Evolutionary conservation across 2,888 invertebrate species (phyloP).

Genomic region (Mesochorus sp.): DNA sequence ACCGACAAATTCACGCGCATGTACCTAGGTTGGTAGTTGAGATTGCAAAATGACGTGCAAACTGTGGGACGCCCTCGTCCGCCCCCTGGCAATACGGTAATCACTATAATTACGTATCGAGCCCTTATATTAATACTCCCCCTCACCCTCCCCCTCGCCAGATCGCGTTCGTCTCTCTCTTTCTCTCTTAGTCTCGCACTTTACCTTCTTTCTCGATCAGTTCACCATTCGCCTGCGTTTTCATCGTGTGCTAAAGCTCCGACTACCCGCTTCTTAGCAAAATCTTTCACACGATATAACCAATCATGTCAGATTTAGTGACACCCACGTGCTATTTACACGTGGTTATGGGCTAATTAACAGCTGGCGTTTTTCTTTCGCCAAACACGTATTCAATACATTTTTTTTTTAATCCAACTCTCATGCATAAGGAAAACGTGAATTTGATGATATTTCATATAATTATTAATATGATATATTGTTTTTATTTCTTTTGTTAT

Average conservation of each 20-base stretch:
- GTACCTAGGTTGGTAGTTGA: slow-evolving; percentile 76
- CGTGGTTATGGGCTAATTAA: slow-evolving; percentile 64
- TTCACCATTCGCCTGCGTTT: slow-evolving; percentile 60
- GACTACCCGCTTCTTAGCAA: slow-evolving; percentile 62
- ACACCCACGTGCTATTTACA: slow-evolving; percentile 63
- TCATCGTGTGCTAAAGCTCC: slow-evolving; percentile 65
- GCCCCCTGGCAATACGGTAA: slow-evolving; percentile 82
- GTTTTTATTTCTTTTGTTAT: too few relatives aligned
- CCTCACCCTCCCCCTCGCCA: slow-evolving; percentile 67
- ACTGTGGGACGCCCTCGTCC: slow-evolving; percentile 81
- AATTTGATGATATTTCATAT: neutral
- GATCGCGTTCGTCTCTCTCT: slow-evolving; percentile 75
- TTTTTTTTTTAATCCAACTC: neutral
- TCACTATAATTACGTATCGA: slow-evolving; percentile 82
- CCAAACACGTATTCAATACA: neutral
- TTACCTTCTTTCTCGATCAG: slow-evolving; percentile 55
- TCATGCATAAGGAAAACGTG: neutral
- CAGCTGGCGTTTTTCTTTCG: neutral
- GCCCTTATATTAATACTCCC: slow-evolving; percentile 82
- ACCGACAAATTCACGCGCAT: slow-evolving; percentile 77
- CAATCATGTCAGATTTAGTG: slow-evolving; percentile 72
- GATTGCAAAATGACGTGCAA: slow-evolving; percentile 82
- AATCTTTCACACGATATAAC: slow-evolving; percentile 71
- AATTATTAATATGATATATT: too few relatives aligned
- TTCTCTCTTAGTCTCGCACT: slow-evolving; percentile 59